Conservation (phyloP, 2,797 vertebrate species). For the Tapirus indicus region DNA sequence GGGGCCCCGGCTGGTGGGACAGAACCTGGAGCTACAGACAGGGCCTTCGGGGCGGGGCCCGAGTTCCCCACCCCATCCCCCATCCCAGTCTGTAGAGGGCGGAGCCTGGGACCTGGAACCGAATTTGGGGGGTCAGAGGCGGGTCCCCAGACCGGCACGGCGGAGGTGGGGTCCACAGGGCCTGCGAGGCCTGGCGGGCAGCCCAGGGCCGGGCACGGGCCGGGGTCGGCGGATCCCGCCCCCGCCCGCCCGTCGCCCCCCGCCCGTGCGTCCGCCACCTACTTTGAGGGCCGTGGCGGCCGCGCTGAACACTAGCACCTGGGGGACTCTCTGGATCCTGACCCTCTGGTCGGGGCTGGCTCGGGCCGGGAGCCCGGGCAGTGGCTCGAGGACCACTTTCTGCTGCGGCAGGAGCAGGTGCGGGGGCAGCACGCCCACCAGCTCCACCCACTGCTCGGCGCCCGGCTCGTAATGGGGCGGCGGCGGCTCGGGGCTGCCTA, state of each 20-base stretch:
- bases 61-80: neutral
- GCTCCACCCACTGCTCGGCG: slow-evolving; percentile 85
- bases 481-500: slow-evolving; percentile 77
- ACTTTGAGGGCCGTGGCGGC: slow-evolving; percentile 87
- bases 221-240: slow-evolving; percentile 50
- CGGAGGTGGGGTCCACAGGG: neutral
- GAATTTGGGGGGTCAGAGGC: neutral
- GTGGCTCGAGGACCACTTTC: slow-evolving; percentile 85
- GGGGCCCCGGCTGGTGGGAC: neutral
- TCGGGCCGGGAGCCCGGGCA: slow-evolving; percentile 80
- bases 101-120: neutral
- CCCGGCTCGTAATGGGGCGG: slow-evolving; percentile 71
- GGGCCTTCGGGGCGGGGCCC: neutral
- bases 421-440: slow-evolving; percentile 84
- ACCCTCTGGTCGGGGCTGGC: slow-evolving; percentile 87
- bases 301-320: slow-evolving; percentile 85
- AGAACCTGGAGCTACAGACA: neutral
- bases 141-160: neutral
- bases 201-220: neutral
- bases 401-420: slow-evolving; percentile 84
- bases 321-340: slow-evolving; percentile 87
- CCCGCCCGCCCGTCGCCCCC: slow-evolving; percentile 33
- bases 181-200: neutral
- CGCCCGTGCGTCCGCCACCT: slow-evolving; percentile 78
- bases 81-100: neutral